Base-by-base conservation (phyloP, 1,140 invertebrate species). In the Arion vulgaris region DNA sequence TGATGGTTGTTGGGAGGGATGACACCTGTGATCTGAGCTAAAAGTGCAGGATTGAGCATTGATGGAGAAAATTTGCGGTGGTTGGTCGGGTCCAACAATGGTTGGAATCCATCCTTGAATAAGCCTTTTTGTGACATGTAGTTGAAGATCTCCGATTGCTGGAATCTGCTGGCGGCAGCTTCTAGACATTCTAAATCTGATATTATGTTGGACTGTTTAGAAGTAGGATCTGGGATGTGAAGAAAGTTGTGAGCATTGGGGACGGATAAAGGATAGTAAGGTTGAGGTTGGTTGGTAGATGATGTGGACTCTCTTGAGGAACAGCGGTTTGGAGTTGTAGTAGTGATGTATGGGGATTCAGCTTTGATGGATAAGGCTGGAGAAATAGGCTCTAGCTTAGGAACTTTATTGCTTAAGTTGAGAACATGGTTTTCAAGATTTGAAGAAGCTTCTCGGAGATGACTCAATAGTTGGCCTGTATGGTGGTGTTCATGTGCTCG, bases 91-190 rank as follows among this genome's bases (percentile, higher is more conserved):
- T 81, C 49, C 34, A 81, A 45, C 1, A 53, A 7, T 19, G 69
- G 34, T 5, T 36, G 71, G 11, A 66, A 83, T 26, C 66, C 80
- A 77, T 66, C 85, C 34, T 72, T 81, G 53, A 90, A 86, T 49
- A 89, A 81, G n/a, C 88, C 88, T 74, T 89, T 86, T 71, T 89
- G 88, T 78, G 88, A 85, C 86, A 91, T 87, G 81, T 91, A 90
- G 82, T 90, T 91, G 86, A 87, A 91, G 72, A 91, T 88, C 38
- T 87, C 86, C 11, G 89, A 90, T 28, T 88, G 88, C 77, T 90
- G 87, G 39, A 91, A 84, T 23, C 86, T 83, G 17, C 82, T 77
- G 39, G 77, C 57, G 4, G 78, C 62, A 51, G 78, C 57, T 23
- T 69, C 57, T 23, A 45, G n/a, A 17, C 36, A 36, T 41, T 66